Evolutionary conservation across 2,113 vertebrate genomes (phyloP), one percentile per base, ranked within the genome.

Genomic region (Bufo bufo): DNA sequence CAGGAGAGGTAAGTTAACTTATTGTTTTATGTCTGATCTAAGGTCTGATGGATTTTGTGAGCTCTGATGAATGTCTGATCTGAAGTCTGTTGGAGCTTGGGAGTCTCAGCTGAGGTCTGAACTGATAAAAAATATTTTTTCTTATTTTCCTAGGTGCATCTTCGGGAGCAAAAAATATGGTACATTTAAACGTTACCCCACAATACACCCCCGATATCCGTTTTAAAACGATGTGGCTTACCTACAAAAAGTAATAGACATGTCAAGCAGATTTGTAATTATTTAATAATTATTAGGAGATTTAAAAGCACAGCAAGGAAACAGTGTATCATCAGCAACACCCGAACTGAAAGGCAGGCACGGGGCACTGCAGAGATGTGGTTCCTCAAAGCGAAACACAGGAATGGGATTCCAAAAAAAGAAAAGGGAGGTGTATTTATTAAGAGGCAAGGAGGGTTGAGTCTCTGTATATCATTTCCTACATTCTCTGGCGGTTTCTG

Each of bases 231-330:
- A 58, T 58, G 56, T 12, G 56, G 11, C 3, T 3, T 10, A 54
- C 33, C 66, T 71, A 71, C 20, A 71, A 50, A 69, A 52, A 83
- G 3, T 63, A 54, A 71, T 8, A 71, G 49, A 50, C n/a, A 66
- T 19, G 16, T 17, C 13, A 75, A n/a, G 8, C 20, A 52, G 75
- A 65, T 79, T 86, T 86, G 85, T 78, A 72, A 45, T 61, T 87
- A 82, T 72, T 87, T 87, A 74, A 82, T 87, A 87, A 87, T 79
- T 69, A 66, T 87, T 61, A 82, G 86, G 78, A 87, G 79, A 87
- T 72, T 85, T 87, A 87, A 65, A 87, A 74, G 86, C 66, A 87
- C 86, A 87, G 86, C 54, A 56, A 87, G 52, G 78, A 82, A 87
- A 87, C 74, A 79, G 75, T 86, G 61, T 47, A 49, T 74, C 58